Evolutionary conservation across 1,140 invertebrate species (phyloP), one percentile per base, ranked within the genome.

Genomic region (Neuroterus valhalla): DNA sequence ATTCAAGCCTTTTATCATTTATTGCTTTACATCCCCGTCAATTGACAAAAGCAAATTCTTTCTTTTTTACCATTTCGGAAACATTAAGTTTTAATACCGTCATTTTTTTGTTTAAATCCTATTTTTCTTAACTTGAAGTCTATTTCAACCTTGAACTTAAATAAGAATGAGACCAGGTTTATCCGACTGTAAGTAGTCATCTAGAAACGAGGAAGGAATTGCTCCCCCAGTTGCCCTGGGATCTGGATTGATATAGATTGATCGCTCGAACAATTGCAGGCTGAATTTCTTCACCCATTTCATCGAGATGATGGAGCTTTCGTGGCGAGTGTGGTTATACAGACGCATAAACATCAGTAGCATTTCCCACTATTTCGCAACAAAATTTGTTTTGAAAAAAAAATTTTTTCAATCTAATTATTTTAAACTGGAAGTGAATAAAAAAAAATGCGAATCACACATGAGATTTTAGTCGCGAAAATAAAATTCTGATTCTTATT

Each of bases 161-260:
- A 55, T 55, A 55, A 23, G 19, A 50, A 4, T 26, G 15, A 26
- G 10, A 26, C 52, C 11, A 23, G n/a, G 8, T 55, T 55, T 55
- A 55, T 55, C 21, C 19, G 52, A 14, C 11, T 55, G 52, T 21
- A 55, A 55, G 21, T 55, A 55, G 52, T 55, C 26, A 55, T 69
- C 45, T 4, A 69, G 23, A 12, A 23, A 44, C 10, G 46, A 26
- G 66, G 48, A 70, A 79, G 72, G 77, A 80, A 81, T 81, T 79
- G 79, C 72, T 77, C 74, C 66, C 43, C 69, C 75, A 72, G 77
- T 80, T 80, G 77, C 72, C 71, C 26, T 45, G 72, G 44, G 71
- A 52, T 71, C 55, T 31, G 72, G 73, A 81, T 78, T 80, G 80
- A 76, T 81, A 81, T 75, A 81, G 76, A 81, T 81, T 75, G 78